These are phyloP conservation scores for Seriola quinqueradiata DNA, from an alignment of 2,113 vertebrate species.

Conservation along the genomic window DNA sequence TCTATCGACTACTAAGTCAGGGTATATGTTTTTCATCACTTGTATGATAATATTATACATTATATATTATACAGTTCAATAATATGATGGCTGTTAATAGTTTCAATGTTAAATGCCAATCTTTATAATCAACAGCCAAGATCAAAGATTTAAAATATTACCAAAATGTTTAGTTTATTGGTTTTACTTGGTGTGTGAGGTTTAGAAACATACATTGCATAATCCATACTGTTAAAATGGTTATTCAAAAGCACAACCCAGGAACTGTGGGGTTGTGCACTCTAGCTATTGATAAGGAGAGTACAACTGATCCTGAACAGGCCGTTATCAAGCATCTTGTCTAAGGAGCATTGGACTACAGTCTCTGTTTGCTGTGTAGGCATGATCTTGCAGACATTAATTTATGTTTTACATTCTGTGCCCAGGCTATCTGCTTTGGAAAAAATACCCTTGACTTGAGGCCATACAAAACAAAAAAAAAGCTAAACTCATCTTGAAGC, in stretches of 20 bases:
- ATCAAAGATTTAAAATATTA: conserved; percentile 7
- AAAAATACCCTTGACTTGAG: neutral
- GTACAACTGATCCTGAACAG: conserved; percentile 15
- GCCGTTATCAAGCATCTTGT: conserved; percentile 40
- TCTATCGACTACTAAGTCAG: neutral
- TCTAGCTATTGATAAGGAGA: conserved; percentile 19
- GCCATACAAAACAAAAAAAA: too few species aligned
- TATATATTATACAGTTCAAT: too few species aligned
- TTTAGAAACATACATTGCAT: neutral
- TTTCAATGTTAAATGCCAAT: neutral
- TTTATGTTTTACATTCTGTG: neutral
- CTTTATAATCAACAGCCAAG: neutral
- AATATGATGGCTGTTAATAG: neutral
- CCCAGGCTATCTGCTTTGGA: neutral
- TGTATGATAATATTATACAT: too few species aligned
- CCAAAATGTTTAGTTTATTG: neutral
- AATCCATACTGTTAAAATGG: neutral
- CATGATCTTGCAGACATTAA: neutral
- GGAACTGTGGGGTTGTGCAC: conserved; percentile 9
- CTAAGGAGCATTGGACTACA: conserved; percentile 39
- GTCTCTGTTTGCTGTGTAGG: conserved; percentile 2
- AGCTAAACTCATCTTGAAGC: too few species aligned
- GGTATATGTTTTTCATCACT: neutral
- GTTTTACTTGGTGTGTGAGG: neutral
- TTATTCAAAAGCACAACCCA: conserved; percentile 7